Percentiles rank a stretch among this genome's conserved stretches.
phyloP scores from a whole-genome alignment of 2,113 vertebrate species.

The Tamias sibiricus region DNA sequence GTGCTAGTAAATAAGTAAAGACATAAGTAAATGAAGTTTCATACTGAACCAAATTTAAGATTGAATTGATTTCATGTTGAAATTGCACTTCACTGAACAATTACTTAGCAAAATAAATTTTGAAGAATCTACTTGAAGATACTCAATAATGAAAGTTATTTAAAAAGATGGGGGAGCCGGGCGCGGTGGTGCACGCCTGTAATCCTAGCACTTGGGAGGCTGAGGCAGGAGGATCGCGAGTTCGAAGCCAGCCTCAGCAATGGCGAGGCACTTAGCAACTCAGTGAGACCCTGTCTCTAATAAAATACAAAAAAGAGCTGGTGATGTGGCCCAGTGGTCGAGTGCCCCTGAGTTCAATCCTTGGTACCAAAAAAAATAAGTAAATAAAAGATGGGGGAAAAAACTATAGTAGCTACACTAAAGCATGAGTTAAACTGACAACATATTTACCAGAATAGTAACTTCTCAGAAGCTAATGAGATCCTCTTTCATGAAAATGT shows the following conservation, averaged over 20 bases:
- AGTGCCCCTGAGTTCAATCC: too few relatives aligned
- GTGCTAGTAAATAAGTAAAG: too few relatives aligned
- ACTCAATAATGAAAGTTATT: conserved; percentile 16
- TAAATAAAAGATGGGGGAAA: too few relatives aligned
- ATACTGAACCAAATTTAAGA: not conserved
- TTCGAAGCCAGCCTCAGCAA: too few relatives aligned
- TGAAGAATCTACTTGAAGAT: not conserved
- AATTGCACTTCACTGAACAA: not conserved
- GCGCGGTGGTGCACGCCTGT: too few relatives aligned
- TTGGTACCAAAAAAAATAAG: too few relatives aligned
- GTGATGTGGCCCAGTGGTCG: too few relatives aligned
- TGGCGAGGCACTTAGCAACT: too few relatives aligned
- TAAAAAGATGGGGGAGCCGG: not conserved
- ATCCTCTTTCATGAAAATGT: not conserved
- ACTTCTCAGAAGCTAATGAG: not conserved
- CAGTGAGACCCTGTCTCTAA: too few relatives aligned
- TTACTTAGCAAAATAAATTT: conserved; percentile 15
- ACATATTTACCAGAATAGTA: not conserved
- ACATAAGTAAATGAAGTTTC: not conserved
- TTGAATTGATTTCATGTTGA: not conserved
- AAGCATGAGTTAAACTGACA: not conserved
- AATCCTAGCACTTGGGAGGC: too few relatives aligned
- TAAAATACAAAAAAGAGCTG: too few relatives aligned
- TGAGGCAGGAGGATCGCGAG: too few relatives aligned
- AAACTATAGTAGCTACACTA: not conserved